phyloP scores from a whole-genome alignment of 92 coral and sea anemone genomes.

The Zoanthus sociatus region DNA sequence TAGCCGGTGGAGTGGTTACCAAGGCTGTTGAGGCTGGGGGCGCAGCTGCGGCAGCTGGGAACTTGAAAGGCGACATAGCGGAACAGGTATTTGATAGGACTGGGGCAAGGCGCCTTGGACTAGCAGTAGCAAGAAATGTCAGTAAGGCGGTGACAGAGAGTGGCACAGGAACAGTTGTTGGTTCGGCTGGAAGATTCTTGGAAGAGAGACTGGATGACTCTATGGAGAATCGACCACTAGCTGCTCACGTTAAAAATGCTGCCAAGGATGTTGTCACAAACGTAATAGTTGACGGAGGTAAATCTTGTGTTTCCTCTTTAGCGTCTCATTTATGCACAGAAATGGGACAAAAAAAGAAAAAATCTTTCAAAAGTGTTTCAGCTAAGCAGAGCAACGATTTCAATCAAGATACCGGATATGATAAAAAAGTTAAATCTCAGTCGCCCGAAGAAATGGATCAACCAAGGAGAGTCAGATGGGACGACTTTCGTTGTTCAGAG shows the following conservation, averaged over 20 bases:
- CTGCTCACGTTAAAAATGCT: constrained; percentile 33
- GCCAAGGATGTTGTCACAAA: neutral
- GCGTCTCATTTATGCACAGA: constrained; percentile 32
- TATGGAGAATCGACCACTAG: constrained; percentile 53
- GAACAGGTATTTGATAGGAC: constrained; percentile 19
- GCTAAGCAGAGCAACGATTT: neutral
- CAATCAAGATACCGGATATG: neutral
- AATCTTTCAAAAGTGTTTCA: constrained; percentile 10
- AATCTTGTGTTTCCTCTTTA: neutral
- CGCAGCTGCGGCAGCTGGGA: constrained; percentile 38
- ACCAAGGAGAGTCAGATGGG: neutral
- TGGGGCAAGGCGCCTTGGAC: constrained; percentile 40
- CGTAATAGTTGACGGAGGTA: neutral
- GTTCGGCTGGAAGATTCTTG: constrained; percentile 14
- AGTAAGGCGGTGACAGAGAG: constrained; percentile 38
- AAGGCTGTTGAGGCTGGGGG: constrained; percentile 14
- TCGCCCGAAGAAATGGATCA: neutral
- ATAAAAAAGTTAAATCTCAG: neutral
- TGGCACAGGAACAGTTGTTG: constrained; percentile 21
- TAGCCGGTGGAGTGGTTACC: constrained; percentile 49
- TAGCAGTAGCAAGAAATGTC: constrained; percentile 13
- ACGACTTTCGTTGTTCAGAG: neutral
- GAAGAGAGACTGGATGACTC: constrained; percentile 68
- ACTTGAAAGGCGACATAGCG: constrained; percentile 35
- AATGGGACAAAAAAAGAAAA: neutral